phyloP scores from a whole-genome alignment of 1,140 invertebrate genomes.

The Bombus superbus region DNA sequence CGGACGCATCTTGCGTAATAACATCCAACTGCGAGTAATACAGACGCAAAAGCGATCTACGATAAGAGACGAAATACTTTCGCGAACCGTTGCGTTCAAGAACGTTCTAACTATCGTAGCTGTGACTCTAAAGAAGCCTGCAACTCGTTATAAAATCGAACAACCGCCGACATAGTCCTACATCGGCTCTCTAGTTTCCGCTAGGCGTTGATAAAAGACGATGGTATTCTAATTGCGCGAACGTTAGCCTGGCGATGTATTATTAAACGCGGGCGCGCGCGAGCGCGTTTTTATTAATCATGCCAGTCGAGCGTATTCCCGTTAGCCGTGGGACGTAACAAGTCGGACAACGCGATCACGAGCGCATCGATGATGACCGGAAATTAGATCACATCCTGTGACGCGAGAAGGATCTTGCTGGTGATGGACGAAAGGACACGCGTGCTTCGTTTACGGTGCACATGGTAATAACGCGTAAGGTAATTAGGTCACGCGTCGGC shows the following conservation, averaged over 20 bases:
- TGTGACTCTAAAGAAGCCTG: no score
- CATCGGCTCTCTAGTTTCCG: background rate
- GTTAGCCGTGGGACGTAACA: slow-evolving; percentile 13
- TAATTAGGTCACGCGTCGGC: slow-evolving; percentile 53
- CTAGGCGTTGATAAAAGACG: slow-evolving; percentile 8
- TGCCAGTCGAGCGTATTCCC: slow-evolving; percentile 16
- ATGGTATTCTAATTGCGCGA: background rate
- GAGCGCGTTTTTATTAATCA: slow-evolving; percentile 23
- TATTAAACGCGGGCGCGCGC: background rate
- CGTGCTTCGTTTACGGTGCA: background rate
- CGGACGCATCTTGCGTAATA: no score
- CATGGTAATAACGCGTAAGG: background rate
- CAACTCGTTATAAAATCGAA: background rate
- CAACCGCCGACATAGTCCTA: background rate
- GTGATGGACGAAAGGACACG: slow-evolving; percentile 24
- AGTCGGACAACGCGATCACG: slow-evolving; percentile 1
- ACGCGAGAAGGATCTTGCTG: slow-evolving; percentile 19
- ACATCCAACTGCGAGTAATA: no score
- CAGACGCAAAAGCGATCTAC: no score
- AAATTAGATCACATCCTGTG: slow-evolving; percentile 56
- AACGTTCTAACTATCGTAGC: no score
- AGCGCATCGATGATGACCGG: slow-evolving; percentile 48
- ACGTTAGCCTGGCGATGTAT: slow-evolving; percentile 2
- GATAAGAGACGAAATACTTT: no score
- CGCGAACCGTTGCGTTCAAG: no score